These are phyloP conservation scores for Brienomyrus longianalis DNA, from an alignment of 2,113 vertebrate species.

Conservation along the genomic window DNA sequence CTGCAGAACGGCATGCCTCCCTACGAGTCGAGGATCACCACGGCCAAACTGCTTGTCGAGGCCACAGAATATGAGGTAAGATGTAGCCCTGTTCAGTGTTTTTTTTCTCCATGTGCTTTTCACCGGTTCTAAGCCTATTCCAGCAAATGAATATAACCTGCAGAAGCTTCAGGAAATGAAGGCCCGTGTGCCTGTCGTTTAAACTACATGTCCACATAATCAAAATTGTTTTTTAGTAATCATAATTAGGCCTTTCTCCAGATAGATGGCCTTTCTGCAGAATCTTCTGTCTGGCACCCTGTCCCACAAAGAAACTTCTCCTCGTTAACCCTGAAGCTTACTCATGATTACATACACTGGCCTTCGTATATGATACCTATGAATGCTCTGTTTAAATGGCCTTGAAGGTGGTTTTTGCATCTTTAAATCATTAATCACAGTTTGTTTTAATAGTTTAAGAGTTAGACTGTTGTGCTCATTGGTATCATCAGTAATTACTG, in stretches of 20 bases:
- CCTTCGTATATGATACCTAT: not conserved
- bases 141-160: not conserved
- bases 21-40: slow-evolving; percentile 56
- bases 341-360: not conserved
- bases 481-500: not conserved
- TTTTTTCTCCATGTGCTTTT: not conserved
- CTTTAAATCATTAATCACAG: not conserved
- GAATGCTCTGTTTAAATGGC: not conserved
- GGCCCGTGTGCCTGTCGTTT: not conserved
- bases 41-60: slow-evolving; percentile 57
- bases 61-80: slow-evolving; percentile 58
- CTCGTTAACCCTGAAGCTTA: not conserved
- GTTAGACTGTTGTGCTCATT: not conserved
- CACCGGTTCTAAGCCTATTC: not conserved
- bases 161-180: not conserved
- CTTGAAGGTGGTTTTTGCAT: not conserved
- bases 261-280: not conserved
- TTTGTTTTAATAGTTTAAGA: not conserved
- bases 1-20: slow-evolving; percentile 49
- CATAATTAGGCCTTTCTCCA: not conserved
- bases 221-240: not conserved
- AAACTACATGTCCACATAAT: not conserved
- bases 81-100: not conserved
- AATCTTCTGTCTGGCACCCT: not conserved
- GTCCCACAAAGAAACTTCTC: not conserved